Evolutionary conservation across 2,888 invertebrate species (phyloP), one percentile per base, ranked within the genome.

Genomic region (Drosophila meridiana): DNA sequence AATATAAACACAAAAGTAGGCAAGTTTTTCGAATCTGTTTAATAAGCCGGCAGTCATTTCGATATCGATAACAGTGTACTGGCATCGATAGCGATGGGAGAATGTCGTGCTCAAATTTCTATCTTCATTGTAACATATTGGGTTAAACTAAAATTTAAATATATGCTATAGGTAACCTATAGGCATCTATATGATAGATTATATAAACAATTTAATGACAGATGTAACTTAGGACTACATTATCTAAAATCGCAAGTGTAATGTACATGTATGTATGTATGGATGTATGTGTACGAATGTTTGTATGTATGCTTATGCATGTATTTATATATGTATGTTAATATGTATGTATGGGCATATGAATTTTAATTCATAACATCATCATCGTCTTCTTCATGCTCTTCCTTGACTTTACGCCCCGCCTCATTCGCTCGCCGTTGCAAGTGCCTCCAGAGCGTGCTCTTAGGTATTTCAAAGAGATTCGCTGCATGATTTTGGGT

Each of bases 401-500:
- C 87, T 32, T 87, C 76, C 20, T 85, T 85, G 5, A 85, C 84
- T 52, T 88, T 85, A 0, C 73, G 75, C 8, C 83, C 77, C 8
- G 72, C 58, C 14, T 73, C 89, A 2, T 76, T 80, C 8, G 91
- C 87, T 4, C 90, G 90, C 20, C 92, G 91, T 59, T 93, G 92
- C 13, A 93, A 77, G 73, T 93, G 93, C 3, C 93, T 90, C 93
- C 93, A 93, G 2, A 93, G 77, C 2, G 93, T 93, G 56, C 93
- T 93, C 69, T 93, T 93, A 34, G 93, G 93, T 63, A 93, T 93
- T 63, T 92, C 92, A 59, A 91, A 93, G 11, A 93, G 83, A 76
- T 91, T 92, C 0, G 93, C 93, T 1, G 93, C 93, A 82, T 93
- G 92, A 71, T 93, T 93, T 57, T 93, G 93, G 0, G 93, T 93